These are phyloP conservation scores for Eupithecia tripunctaria DNA, from an alignment of 2,888 invertebrate species.

Conservation along the genomic window DNA sequence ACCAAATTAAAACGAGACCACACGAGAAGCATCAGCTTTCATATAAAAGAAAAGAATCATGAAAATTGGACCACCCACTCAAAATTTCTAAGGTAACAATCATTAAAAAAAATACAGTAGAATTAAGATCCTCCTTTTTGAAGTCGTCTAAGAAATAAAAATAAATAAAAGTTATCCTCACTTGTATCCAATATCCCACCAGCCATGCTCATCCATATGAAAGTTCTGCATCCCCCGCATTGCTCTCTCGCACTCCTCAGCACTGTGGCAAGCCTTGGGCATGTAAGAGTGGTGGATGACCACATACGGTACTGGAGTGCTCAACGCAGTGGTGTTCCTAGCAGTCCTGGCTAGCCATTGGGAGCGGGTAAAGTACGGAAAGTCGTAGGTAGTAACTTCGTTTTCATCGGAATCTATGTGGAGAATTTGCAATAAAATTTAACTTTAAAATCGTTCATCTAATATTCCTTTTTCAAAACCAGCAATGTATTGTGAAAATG, in stretches of 20 bases:
- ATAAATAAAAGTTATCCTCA: conserved; percentile 58
- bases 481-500: too few relatives aligned
- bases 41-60: too few relatives aligned
- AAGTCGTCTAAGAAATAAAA: too few relatives aligned
- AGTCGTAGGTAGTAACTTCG: conserved; percentile 63
- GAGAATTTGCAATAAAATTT: not conserved
- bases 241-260: conserved; percentile 80
- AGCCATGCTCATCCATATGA: conserved; percentile 85
- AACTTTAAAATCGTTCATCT: too few relatives aligned
- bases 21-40: too few relatives aligned
- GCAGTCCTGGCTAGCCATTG: conserved; percentile 86
- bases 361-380: conserved; percentile 70
- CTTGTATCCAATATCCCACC: conserved; percentile 88
- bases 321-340: conserved; percentile 70
- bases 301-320: conserved; percentile 86
- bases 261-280: conserved; percentile 83
- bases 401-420: conserved; percentile 52
- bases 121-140: too few relatives aligned
- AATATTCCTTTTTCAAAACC: too few relatives aligned
- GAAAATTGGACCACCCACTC: too few relatives aligned
- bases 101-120: too few relatives aligned
- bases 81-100: too few relatives aligned
- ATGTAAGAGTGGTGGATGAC: conserved; percentile 89
- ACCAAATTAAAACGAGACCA: too few relatives aligned
- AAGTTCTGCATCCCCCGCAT: conserved; percentile 87